A percentile compares a stretch with the other conserved stretches of the same genome.
phyloP scores from a whole-genome alignment of 2,797 vertebrate species.

The Falco biarmicus region DNA sequence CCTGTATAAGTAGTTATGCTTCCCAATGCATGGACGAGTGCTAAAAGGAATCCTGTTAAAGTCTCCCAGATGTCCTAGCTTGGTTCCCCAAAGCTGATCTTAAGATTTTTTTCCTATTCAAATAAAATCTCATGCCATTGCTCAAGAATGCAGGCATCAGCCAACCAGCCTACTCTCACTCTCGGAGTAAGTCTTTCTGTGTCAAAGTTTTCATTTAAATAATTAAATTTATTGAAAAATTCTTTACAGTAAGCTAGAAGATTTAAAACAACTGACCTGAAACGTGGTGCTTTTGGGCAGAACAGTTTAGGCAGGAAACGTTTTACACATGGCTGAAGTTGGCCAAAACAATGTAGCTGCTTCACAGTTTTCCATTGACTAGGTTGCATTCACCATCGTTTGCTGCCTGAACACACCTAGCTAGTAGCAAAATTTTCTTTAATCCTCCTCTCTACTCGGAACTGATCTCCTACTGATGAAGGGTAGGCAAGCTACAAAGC shows the following conservation, averaged over 20 bases:
- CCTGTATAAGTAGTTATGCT: not conserved
- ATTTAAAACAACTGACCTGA: not conserved
- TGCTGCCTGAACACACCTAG: not conserved
- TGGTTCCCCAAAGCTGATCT: not conserved
- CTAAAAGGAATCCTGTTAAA: not conserved
- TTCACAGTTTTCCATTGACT: not conserved
- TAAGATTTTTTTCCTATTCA: not conserved
- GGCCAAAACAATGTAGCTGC: not conserved
- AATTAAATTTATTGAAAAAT: not conserved
- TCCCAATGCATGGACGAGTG: not conserved
- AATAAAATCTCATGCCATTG: not conserved
- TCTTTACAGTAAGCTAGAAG: not conserved
- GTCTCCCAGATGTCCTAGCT: not conserved
- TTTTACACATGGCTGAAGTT: not conserved
- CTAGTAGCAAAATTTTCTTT: not conserved
- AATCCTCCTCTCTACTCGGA: not conserved
- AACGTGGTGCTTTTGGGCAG: slow-evolving; percentile 1
- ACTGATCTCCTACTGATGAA: not conserved
- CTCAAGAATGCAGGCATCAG: not conserved
- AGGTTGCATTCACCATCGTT: not conserved
- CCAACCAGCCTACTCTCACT: not conserved
- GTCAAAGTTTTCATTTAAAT: not conserved
- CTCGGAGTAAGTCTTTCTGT: not conserved
- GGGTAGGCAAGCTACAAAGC: not conserved
- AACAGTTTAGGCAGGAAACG: not conserved